phyloP scores from a whole-genome alignment of 2,888 invertebrate genomes.

The Morpho achilles region DNA sequence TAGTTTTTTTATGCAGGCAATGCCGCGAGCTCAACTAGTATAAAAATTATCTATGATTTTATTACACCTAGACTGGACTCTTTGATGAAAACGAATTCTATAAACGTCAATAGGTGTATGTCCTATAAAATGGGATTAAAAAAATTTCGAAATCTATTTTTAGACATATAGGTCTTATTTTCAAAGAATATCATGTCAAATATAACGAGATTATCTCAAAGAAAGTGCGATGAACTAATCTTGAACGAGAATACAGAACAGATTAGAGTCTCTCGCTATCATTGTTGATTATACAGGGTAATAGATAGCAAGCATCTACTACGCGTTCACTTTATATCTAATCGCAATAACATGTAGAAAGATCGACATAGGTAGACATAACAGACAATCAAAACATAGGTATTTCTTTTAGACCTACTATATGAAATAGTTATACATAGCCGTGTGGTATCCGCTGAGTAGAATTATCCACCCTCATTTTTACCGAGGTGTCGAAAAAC shows the following conservation, averaged over 20 bases:
- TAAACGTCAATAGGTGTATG: too few relatives aligned
- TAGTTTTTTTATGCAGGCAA: too few relatives aligned
- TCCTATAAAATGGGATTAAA: too few relatives aligned
- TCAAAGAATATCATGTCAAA: constrained; percentile 4
- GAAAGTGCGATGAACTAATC: constrained; percentile 17
- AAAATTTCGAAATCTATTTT: constrained; percentile 4
- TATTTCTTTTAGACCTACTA: too few relatives aligned
- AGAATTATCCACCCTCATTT: too few relatives aligned
- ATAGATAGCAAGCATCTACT: constrained; percentile 18
- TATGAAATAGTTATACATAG: too few relatives aligned
- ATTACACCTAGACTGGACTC: too few relatives aligned
- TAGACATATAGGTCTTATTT: constrained; percentile 5
- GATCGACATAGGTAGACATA: neutral
- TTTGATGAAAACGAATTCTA: too few relatives aligned
- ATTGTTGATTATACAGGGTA: constrained; percentile 7
- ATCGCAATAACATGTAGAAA: constrained; percentile 22
- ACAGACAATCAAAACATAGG: neutral
- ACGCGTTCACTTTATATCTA: constrained; percentile 28
- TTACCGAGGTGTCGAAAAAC: too few relatives aligned
- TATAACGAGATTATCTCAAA: constrained; percentile 11
- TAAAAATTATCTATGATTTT: too few relatives aligned
- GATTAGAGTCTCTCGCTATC: constrained; percentile 20
- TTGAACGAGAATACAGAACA: constrained; percentile 4
- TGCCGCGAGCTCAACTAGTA: too few relatives aligned
- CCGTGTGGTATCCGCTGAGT: too few relatives aligned